phyloP scores from a whole-genome alignment of 2,888 invertebrate genomes.

The Perdita meconis region DNA sequence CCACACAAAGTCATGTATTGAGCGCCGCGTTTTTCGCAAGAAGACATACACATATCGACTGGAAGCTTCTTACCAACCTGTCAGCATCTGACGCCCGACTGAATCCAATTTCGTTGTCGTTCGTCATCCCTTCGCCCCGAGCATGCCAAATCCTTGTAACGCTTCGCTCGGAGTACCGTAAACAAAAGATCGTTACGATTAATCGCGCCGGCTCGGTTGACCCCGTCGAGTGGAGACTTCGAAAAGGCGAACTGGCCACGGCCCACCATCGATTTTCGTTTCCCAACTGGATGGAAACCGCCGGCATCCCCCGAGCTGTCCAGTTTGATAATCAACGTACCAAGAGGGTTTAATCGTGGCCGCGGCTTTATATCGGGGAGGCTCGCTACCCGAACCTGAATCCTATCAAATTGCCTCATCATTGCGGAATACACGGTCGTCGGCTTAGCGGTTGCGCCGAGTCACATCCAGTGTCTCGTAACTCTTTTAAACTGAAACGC shows the following conservation, averaged over 20 bases:
- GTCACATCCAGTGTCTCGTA: conserved; percentile 28
- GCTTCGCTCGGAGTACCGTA: background rate
- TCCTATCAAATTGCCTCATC: conserved; percentile 58
- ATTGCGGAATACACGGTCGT: conserved; percentile 41
- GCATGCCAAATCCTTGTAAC: too few relatives aligned
- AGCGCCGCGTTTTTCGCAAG: too few relatives aligned
- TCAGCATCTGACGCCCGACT: background rate
- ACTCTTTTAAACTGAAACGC: conserved; percentile 42
- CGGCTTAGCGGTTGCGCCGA: conserved; percentile 28
- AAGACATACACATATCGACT: too few relatives aligned
- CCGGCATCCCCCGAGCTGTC: conserved; percentile 25
- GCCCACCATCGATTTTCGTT: conserved; percentile 56
- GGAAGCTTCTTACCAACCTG: too few relatives aligned
- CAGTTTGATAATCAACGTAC: conserved; percentile 58
- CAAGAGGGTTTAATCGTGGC: conserved; percentile 62
- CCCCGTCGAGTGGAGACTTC: conserved; percentile 12
- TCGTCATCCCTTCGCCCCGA: background rate
- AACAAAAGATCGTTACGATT: conserved; percentile 1
- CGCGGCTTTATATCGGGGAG: conserved; percentile 60
- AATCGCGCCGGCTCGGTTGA: background rate
- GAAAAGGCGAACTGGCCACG: conserved; percentile 8
- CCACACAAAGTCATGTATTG: too few relatives aligned
- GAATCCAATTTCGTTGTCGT: too few relatives aligned
- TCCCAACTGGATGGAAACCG: conserved; percentile 19
- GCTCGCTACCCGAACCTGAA: conserved; percentile 39